A percentile compares a stretch with the other conserved stretches of the same genome.
phyloP scores from a whole-genome alignment of 2,797 vertebrate genomes.

The Anolis apletophallus region DNA sequence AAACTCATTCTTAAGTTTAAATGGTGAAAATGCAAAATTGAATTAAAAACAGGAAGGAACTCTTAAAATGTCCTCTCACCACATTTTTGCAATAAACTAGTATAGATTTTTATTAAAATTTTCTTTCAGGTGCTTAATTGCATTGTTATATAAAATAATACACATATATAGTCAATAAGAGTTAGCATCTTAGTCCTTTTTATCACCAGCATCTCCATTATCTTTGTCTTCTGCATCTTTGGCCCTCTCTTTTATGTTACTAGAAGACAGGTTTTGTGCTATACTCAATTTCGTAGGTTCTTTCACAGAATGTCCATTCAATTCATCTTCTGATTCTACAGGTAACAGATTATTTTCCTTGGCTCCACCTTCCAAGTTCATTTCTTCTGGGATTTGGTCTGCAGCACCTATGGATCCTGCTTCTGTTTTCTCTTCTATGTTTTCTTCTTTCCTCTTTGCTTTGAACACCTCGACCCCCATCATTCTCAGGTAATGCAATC shows the following conservation, averaged over 20 bases:
- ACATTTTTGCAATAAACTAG: background rate
- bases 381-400: slow-evolving; percentile 36
- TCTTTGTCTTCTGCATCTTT: slow-evolving; percentile 50
- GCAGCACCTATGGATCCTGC: slow-evolving; percentile 21
- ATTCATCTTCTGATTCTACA: slow-evolving; percentile 56
- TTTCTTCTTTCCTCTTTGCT: slow-evolving; percentile 77
- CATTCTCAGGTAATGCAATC: slow-evolving; percentile 95
- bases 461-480: slow-evolving; percentile 91
- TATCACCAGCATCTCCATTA: background rate
- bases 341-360: slow-evolving; percentile 71
- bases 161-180: slow-evolving; percentile 42
- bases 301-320: slow-evolving; percentile 59
- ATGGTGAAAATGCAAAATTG: slow-evolving; percentile 11
- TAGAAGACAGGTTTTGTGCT: slow-evolving; percentile 52
- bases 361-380: slow-evolving; percentile 51
- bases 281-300: slow-evolving; percentile 52
- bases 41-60: slow-evolving; percentile 7
- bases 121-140: slow-evolving; percentile 36
- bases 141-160: slow-evolving; percentile 32
- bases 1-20: slow-evolving; percentile 22
- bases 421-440: background rate
- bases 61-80: slow-evolving; percentile 11
- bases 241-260: slow-evolving; percentile 43
- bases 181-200: slow-evolving; percentile 48
- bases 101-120: background rate